These are phyloP conservation scores for Zhuqinia jingwanae DNA, from an alignment of 2,888 invertebrate genomes.

Conservation along the genomic window DNA sequence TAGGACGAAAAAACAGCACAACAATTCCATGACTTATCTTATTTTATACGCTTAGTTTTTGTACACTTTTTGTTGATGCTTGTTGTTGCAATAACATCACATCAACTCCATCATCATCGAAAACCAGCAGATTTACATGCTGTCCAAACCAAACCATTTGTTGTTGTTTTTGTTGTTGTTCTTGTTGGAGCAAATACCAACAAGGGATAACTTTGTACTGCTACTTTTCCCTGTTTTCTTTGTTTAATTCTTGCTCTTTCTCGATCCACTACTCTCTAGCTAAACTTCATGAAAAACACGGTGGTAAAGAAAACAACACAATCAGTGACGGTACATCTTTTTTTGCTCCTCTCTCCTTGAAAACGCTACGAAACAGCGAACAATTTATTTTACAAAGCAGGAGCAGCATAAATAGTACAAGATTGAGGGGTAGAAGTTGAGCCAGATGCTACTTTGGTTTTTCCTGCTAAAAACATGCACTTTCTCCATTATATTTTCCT, in stretches of 20 bases:
- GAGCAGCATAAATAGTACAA: background rate
- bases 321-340: background rate
- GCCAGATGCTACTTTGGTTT: background rate
- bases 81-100: slow-evolving; percentile 7
- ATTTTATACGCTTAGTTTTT: slow-evolving; percentile 13
- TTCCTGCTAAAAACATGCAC: background rate
- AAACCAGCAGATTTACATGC: slow-evolving; percentile 22
- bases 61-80: background rate
- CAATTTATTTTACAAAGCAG: background rate
- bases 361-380: too few relatives aligned
- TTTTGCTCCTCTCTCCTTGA: background rate
- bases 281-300: background rate
- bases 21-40: slow-evolving; percentile 7
- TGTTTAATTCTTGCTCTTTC: background rate
- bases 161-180: background rate
- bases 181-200: too few relatives aligned
- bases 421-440: too few relatives aligned
- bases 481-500: too few relatives aligned
- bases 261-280: background rate
- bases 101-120: slow-evolving; percentile 11
- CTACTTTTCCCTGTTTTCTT: slow-evolving; percentile 12
- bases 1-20: background rate
- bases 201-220: slow-evolving; percentile 22
- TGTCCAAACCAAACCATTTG: background rate
- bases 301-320: slow-evolving; percentile 1